These are phyloP conservation scores for Heliocidaris tuberculata DNA, from an alignment of 35 echinoderm and acorn worm species.

Conservation along the genomic window DNA sequence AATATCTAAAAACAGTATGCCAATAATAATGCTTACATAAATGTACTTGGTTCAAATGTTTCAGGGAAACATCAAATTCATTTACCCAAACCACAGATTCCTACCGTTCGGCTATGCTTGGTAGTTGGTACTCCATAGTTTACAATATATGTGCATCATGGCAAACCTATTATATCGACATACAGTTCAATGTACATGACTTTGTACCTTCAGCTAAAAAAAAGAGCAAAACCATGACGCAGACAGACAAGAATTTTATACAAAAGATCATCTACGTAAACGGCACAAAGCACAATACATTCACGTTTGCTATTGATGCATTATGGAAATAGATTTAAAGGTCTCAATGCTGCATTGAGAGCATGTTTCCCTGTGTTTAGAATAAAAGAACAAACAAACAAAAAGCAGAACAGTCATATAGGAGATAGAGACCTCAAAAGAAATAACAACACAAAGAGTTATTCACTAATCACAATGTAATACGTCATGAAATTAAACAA, in stretches of 20 bases:
- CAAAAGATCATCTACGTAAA: not conserved
- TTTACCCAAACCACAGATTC: not conserved
- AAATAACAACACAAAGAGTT: not conserved
- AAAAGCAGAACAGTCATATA: not conserved
- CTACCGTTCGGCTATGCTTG: too few species aligned
- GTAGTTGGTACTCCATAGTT: too few species aligned
- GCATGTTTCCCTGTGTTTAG: not conserved
- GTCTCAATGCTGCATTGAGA: not conserved
- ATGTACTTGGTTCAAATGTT: not conserved
- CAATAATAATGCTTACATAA: not conserved
- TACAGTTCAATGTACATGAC: not conserved
- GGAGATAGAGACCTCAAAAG: too few species aligned
- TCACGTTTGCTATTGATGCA: not conserved
- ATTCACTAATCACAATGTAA: not conserved
- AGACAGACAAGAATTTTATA: not conserved
- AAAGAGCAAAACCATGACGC: not conserved
- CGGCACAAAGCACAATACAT: not conserved
- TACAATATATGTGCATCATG: too few species aligned
- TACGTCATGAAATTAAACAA: not conserved
- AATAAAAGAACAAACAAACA: not conserved
- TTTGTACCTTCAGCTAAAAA: not conserved
- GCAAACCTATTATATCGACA: not conserved
- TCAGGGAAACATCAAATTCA: too few species aligned
- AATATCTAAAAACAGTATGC: too few species aligned
- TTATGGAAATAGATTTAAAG: not conserved